Evolutionary conservation across 2,888 invertebrate genomes (phyloP).

Genomic region (Standfussiana lucernea): DNA sequence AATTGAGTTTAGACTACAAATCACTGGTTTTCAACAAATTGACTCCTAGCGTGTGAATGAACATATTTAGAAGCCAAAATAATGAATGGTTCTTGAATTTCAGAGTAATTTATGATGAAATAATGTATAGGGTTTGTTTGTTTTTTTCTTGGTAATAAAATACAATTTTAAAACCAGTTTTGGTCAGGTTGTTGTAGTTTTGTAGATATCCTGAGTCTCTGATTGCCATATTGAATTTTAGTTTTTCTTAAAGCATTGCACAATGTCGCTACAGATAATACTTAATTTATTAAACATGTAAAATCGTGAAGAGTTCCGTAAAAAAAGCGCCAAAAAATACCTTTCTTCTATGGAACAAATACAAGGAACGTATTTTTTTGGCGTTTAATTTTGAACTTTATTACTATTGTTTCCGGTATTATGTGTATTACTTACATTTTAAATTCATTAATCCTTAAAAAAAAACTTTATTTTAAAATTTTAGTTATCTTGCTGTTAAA

Average conservation of each 20-base stretch:
- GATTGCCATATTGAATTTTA: not conserved
- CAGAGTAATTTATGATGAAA: not conserved
- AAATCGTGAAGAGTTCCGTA: not conserved
- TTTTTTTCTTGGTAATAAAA: not conserved
- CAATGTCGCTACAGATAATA: not conserved
- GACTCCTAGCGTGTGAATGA: conserved; percentile 71
- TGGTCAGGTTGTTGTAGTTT: not conserved
- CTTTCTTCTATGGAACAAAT: not conserved
- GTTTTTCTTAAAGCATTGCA: not conserved
- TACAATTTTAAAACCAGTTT: not conserved
- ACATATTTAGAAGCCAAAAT: conserved; percentile 69
- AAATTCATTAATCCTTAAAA: too few species aligned
- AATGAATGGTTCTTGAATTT: conserved; percentile 53
- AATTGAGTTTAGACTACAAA: conserved; percentile 73
- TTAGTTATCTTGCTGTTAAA: not conserved
- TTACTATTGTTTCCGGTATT: not conserved
- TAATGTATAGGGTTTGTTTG: too few species aligned
- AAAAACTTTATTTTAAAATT: not conserved
- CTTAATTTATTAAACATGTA: not conserved
- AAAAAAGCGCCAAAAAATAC: not conserved
- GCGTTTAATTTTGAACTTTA: not conserved
- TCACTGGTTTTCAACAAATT: conserved; percentile 74
- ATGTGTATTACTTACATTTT: too few species aligned
- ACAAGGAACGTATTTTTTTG: too few species aligned
- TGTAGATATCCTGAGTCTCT: not conserved